A percentile compares a stretch with the other conserved stretches of the same genome.
These are phyloP conservation scores for Metopolophium dirhodum DNA, from an alignment of 1,140 invertebrate species.

Conservation along the genomic window DNA sequence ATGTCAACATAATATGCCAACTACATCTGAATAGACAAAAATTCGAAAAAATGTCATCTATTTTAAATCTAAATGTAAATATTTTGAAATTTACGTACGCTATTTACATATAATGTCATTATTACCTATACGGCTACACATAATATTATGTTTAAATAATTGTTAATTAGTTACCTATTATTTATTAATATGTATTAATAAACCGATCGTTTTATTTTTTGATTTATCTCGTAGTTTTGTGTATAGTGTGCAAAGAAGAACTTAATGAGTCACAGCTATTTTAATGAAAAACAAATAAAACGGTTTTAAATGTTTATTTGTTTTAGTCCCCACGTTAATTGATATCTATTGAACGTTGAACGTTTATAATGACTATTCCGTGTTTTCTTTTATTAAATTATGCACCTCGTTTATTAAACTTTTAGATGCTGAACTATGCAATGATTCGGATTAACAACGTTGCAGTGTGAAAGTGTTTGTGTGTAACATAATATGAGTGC, in stretches of 20 bases:
- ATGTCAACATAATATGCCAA: too few relatives aligned
- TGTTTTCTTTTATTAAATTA: not conserved
- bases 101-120: not conserved
- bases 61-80: not conserved
- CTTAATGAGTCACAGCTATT: not conserved
- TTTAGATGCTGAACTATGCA: not conserved
- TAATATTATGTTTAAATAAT: not conserved
- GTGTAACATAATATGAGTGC: not conserved
- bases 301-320: not conserved
- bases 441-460: not conserved
- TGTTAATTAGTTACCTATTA: not conserved
- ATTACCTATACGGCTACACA: not conserved
- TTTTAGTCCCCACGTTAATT: not conserved
- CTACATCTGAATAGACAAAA: too few relatives aligned
- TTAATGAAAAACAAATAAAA: constrained; percentile 5
- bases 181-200: too few relatives aligned
- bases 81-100: not conserved
- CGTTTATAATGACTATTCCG: not conserved
- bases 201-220: not conserved
- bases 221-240: not conserved
- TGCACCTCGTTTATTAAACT: not conserved
- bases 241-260: not conserved
- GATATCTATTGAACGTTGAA: not conserved
- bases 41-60: not conserved
- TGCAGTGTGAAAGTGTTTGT: not conserved